These are phyloP conservation scores for Luehdorfia chinensis DNA, from an alignment of 1,140 invertebrate genomes.

Conservation along the genomic window DNA sequence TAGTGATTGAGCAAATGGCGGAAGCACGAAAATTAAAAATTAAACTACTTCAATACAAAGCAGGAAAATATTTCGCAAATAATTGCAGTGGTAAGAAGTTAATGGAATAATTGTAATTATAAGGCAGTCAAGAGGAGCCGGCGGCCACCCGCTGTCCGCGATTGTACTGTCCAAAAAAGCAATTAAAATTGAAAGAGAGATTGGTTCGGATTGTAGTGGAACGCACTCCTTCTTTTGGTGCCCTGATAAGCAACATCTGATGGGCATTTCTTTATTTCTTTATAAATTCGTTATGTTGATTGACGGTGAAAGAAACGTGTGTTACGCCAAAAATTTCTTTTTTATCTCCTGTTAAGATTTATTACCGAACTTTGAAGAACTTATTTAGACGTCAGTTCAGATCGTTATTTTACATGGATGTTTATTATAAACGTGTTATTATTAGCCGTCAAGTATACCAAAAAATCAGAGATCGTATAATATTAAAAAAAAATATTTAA, in stretches of 20 bases:
- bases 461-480: no score
- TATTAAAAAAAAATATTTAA: no score
- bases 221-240: conserved; percentile 7
- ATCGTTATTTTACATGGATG: neutral
- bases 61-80: conserved; percentile 57
- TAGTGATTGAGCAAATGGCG: no score
- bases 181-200: conserved; percentile 64
- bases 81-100: conserved; percentile 63
- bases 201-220: conserved; percentile 42
- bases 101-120: conserved; percentile 75
- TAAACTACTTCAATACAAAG: conserved; percentile 37
- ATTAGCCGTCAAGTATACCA: neutral
- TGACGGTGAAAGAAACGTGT: conserved; percentile 15
- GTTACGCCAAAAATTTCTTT: conserved; percentile 12
- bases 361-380: neutral
- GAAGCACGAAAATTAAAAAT: conserved; percentile 37
- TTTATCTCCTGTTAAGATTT: conserved; percentile 5
- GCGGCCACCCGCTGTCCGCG: conserved; percentile 62
- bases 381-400: conserved; percentile 9
- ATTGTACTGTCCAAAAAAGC: conserved; percentile 69
- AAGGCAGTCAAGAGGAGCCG: conserved; percentile 51
- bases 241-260: conserved; percentile 13
- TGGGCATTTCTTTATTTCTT: conserved; percentile 16
- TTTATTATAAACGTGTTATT: neutral
- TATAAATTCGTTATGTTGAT: conserved; percentile 17